Base-by-base conservation (phyloP, 2,113 vertebrate species). In the Synchiropus splendidus region DNA sequence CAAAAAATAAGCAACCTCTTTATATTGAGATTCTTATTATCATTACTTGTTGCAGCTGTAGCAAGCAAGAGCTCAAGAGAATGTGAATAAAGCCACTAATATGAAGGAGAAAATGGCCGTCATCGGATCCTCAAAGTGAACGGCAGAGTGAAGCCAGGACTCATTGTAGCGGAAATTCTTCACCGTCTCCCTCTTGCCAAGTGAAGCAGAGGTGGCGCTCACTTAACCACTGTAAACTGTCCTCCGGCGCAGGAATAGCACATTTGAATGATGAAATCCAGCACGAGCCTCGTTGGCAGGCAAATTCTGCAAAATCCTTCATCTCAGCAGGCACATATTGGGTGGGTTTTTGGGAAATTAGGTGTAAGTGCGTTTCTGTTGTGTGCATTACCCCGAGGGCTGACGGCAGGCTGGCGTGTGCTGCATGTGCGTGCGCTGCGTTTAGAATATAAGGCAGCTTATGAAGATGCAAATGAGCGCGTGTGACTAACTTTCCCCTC, bases 261-360 rank as follows among this genome's bases (percentile, higher is more conserved):
- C 45, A 54, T 68, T 51, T 63, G 67, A 69, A 77, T 78, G 71
- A 78, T 73, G 75, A 75, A 77, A 81, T 78, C 45, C 38, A 53
- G 59, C 54, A 48, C 48, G 37, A 39, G 32, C 65, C 63, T 62
- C 66, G 38, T 67, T 64, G 57, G 72, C 65, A 64, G 58, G 18
- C 75, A 69, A 53, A 70, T 70, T 75, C 73, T 44, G 34, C 48
- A 61, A 72, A 70, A 80, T 53, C 66, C 58, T 43, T 52, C 54
- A 67, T 74, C 70, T 70, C 59, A 60, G 51, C 59, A 51, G 58
- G 51, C 55, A 69, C 27, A 41, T 16, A 51, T n/a, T 51, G 34
- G 68, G 53, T 44, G 53, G 67, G 49, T 57, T 70, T 64, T 34
- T 5, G 50, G 57, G 52, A 63, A 70, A 67, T 63, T 47, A 66